Percentiles rank a stretch among this genome's conserved stretches.
phyloP scores from a whole-genome alignment of 2,113 vertebrate species.

The Pica pica region DNA sequence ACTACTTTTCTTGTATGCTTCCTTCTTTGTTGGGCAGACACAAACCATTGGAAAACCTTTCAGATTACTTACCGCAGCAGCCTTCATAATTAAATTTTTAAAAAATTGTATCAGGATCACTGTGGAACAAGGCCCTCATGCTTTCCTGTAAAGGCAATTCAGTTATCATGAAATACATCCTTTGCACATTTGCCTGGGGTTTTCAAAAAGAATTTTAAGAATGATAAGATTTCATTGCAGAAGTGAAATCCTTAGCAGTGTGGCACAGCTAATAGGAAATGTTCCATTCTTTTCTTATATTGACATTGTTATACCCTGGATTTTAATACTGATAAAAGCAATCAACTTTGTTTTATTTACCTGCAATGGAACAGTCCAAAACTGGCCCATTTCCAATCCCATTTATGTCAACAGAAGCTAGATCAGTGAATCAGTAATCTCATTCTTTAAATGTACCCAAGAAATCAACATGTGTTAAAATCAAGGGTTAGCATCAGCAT shows the following conservation, averaged over 20 bases:
- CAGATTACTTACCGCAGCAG: neutral
- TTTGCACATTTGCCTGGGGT: neutral
- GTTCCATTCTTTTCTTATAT: neutral
- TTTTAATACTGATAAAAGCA: neutral
- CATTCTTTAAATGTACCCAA: neutral
- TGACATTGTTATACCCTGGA: neutral
- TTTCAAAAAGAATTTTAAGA: neutral
- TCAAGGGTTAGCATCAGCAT: neutral
- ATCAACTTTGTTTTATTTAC: neutral
- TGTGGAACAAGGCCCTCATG: neutral
- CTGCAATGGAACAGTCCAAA: neutral
- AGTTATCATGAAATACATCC: neutral
- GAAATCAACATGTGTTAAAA: neutral
- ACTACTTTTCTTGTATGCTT: neutral
- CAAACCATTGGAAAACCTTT: neutral
- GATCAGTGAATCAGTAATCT: neutral
- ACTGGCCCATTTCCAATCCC: neutral
- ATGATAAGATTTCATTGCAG: neutral
- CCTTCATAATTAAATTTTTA: neutral
- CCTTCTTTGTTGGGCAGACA: neutral
- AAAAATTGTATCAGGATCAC: neutral
- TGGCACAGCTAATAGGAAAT: neutral
- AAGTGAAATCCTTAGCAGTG: neutral
- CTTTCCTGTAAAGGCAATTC: neutral
- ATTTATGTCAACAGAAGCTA: neutral